Conservation (phyloP, 2,113 vertebrate species). For the Alaudala cheleensis region DNA sequence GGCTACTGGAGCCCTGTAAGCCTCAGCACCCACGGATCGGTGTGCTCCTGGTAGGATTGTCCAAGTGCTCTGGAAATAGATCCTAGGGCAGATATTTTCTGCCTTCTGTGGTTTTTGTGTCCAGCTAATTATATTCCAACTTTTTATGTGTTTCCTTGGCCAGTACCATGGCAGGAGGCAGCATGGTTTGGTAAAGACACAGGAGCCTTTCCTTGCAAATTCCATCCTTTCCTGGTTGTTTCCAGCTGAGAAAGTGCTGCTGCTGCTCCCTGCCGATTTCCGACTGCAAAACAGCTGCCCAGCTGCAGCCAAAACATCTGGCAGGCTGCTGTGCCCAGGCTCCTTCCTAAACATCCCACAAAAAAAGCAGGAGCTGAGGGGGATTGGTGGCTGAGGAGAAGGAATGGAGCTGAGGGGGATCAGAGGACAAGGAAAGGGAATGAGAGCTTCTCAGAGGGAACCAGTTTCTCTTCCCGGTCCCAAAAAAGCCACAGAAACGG, state of each 20-base stretch:
- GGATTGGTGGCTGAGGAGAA: not conserved
- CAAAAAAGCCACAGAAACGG: not conserved
- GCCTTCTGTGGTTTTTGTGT: not conserved
- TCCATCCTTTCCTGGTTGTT: not conserved
- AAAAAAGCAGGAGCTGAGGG: not conserved
- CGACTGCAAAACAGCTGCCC: not conserved
- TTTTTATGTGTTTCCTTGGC: not conserved
- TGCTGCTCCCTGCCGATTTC: not conserved
- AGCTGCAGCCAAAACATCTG: not conserved
- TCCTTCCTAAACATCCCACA: not conserved
- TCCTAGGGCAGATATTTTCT: not conserved
- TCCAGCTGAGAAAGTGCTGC: not conserved
- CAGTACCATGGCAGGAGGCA: not conserved
- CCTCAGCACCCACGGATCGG: accelerated
- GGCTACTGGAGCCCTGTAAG: not conserved
- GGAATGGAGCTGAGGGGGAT: not conserved
- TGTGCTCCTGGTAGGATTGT: not conserved
- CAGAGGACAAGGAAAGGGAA: not conserved
- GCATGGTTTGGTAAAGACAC: not conserved
- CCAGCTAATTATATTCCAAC: not conserved
- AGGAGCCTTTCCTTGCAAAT: not conserved
- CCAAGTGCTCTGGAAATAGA: not conserved
- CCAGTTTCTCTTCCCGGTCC: not conserved
- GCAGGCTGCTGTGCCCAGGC: not conserved
- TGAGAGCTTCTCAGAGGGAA: not conserved